A percentile compares a stretch with the other conserved stretches of the same genome.
Evolutionary conservation across 53 echinoderm and acorn worm genomes (phyloP).

Genomic region (Apostichopus leukothele): DNA sequence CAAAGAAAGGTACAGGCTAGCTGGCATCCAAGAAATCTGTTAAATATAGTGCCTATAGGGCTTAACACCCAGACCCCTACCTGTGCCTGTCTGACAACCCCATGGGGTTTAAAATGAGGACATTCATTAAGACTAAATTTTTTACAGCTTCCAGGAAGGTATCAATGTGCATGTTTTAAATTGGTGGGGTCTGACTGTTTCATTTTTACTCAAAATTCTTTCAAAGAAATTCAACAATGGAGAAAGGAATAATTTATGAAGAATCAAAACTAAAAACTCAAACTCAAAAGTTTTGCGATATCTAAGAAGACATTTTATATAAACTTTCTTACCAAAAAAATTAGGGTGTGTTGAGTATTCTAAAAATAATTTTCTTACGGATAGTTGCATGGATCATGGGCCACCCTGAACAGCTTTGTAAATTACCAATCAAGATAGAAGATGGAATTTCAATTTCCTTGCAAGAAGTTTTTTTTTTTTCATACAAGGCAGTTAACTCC

Average conservation of each 20-base stretch:
- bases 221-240: neutral
- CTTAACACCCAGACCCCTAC: constrained; percentile 17
- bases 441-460: no score
- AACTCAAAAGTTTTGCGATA: no score
- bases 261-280: no score
- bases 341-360: no score
- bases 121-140: constrained; percentile 8
- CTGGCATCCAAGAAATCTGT: constrained; percentile 36
- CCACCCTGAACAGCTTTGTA: no score
- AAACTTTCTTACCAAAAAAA: no score
- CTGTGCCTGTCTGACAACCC: constrained; percentile 29
- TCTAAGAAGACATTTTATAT: no score
- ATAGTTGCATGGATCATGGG: no score
- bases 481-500: no score
- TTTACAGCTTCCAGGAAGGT: neutral
- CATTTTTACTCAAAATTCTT: neutral
- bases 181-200: constrained; percentile 6
- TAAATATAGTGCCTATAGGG: constrained; percentile 37
- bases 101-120: constrained; percentile 33
- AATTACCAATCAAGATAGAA: no score
- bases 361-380: no score
- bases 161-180: neutral
- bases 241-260: neutral
- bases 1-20: neutral
- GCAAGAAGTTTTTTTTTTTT: no score